Conservation (phyloP, 2,113 vertebrate species). For the Semicossyphus pulcher region DNA sequence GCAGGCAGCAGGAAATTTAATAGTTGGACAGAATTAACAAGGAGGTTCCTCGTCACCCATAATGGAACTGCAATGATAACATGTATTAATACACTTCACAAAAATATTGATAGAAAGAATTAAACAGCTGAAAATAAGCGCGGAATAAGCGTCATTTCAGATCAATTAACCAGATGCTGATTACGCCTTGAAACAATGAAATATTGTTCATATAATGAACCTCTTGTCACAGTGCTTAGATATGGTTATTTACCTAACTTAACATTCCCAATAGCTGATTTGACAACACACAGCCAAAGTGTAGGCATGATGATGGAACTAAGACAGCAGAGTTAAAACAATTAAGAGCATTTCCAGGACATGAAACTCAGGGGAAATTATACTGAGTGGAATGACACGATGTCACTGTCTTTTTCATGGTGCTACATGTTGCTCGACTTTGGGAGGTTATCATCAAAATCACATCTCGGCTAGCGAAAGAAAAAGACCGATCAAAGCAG, state of each 20-base stretch:
- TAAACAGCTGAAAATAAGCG: slow-evolving; percentile 51
- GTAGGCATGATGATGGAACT: slow-evolving; percentile 61
- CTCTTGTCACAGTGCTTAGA: slow-evolving; percentile 92
- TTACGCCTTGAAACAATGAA: slow-evolving; percentile 59
- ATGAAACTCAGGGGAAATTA: slow-evolving; percentile 14
- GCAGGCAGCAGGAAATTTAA: slow-evolving; percentile 83
- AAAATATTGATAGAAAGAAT: slow-evolving; percentile 58
- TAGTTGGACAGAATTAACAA: slow-evolving; percentile 74
- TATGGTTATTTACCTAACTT: slow-evolving; percentile 76
- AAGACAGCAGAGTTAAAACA: slow-evolving; percentile 56
- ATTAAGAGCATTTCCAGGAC: slow-evolving; percentile 36
- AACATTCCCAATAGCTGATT: slow-evolving; percentile 59
- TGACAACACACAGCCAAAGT: slow-evolving; percentile 80
- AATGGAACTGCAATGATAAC: slow-evolving; percentile 58
- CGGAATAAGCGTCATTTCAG: slow-evolving; percentile 38
- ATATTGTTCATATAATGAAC: slow-evolving; percentile 64
- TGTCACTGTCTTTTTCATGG: slow-evolving; percentile 36
- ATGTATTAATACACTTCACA: slow-evolving; percentile 69
- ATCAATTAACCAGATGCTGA: slow-evolving; percentile 61
- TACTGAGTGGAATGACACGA: slow-evolving; percentile 26
- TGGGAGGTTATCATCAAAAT: slow-evolving; percentile 56
- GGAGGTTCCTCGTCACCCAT: slow-evolving; percentile 51
- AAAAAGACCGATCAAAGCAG: slow-evolving; percentile 37
- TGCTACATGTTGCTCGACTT: slow-evolving; percentile 81
- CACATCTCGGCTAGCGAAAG: slow-evolving; percentile 37